Evolutionary conservation across 2,888 invertebrate species (phyloP).

Genomic region (Trissolcus brochymenae): DNA sequence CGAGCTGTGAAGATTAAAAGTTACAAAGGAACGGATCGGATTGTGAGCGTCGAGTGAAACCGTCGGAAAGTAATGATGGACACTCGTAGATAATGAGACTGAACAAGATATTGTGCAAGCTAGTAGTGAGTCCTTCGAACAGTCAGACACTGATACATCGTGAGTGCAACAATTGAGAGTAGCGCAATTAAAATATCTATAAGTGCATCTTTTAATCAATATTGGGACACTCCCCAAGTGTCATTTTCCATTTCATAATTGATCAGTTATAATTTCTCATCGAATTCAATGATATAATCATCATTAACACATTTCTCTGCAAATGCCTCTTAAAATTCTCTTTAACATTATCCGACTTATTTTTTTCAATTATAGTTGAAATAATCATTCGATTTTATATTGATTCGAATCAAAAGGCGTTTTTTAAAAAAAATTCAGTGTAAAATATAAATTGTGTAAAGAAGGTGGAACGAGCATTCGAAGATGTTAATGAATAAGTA

Average conservation of each 20-base stretch:
- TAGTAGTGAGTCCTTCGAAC: slow-evolving; percentile 52
- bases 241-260: slow-evolving; percentile 1
- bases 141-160: slow-evolving; percentile 54
- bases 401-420: too few relatives aligned
- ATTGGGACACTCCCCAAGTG: slow-evolving; percentile 8
- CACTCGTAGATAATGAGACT: slow-evolving; percentile 54
- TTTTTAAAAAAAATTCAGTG: too few relatives aligned
- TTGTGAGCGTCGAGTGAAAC: slow-evolving; percentile 42
- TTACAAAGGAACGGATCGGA: slow-evolving; percentile 46
- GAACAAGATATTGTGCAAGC: slow-evolving; percentile 47
- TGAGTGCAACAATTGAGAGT: slow-evolving; percentile 46
- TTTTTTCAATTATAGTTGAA: too few relatives aligned
- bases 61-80: slow-evolving; percentile 51
- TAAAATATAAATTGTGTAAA: too few relatives aligned
- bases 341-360: too few relatives aligned
- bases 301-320: too few relatives aligned
- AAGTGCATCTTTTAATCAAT: slow-evolving; percentile 40
- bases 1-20: slow-evolving; percentile 40
- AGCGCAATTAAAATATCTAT: slow-evolving; percentile 32
- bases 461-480: too few relatives aligned
- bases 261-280: slow-evolving; percentile 13
- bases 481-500: too few relatives aligned
- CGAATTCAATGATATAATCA: not conserved
- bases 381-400: too few relatives aligned
- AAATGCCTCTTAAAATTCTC: too few relatives aligned